Evolutionary conservation across 2,888 invertebrate species (phyloP).

Genomic region (Sympetrum striolatum): DNA sequence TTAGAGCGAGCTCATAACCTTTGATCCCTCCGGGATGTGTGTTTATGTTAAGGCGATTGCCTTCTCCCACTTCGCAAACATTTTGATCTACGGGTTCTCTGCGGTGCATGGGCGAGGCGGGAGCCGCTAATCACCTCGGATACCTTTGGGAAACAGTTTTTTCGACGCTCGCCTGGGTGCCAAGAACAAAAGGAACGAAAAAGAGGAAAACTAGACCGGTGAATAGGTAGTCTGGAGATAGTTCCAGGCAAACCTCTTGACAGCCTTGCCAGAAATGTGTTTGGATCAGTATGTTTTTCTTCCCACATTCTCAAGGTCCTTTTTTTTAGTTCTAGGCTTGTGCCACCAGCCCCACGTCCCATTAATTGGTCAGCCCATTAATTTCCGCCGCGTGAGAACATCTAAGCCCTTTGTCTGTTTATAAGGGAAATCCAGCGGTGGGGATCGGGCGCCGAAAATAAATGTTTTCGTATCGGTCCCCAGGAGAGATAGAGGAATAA

Average conservation of each 20-base stretch:
- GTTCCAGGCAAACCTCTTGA: not conserved
- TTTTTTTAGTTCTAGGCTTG: not conserved
- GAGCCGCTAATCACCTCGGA: not conserved
- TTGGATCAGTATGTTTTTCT: not conserved
- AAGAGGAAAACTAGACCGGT: not conserved
- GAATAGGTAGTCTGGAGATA: not conserved
- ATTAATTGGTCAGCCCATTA: conserved; percentile 6
- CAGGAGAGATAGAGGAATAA: not conserved
- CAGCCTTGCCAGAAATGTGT: conserved; percentile 28
- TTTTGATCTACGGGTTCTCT: not conserved
- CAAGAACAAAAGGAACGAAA: not conserved
- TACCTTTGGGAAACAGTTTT: not conserved
- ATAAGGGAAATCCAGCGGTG: not conserved
- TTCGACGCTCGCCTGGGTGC: not conserved
- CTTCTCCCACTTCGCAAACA: not conserved
- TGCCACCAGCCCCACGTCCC: not conserved
- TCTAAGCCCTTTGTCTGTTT: conserved; percentile 25
- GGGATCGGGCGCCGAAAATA: not conserved
- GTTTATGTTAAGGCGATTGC: not conserved
- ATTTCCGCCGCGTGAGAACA: not conserved
- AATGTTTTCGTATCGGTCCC: not conserved
- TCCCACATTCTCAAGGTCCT: not conserved
- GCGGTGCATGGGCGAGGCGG: not conserved
- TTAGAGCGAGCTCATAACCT: not conserved
- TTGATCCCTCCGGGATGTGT: not conserved